Percentiles rank a stretch among this genome's conserved stretches.
Evolutionary conservation across 2,888 invertebrate genomes (phyloP).

Genomic region (Limnephilus lunatus): DNA sequence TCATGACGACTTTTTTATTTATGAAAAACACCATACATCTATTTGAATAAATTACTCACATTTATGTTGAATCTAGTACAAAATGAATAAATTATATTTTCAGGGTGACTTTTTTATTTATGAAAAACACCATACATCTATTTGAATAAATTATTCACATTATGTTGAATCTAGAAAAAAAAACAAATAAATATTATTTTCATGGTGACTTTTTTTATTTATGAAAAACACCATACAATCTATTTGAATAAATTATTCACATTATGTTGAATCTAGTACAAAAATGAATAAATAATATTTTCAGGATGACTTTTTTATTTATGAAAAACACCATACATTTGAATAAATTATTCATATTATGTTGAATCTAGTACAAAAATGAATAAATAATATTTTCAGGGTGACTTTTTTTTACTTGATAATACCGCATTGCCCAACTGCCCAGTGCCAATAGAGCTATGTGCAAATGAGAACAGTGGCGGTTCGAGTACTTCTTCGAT

Average conservation of each 20-base stretch:
- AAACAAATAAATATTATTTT: background rate
- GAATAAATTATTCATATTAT: background rate
- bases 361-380: background rate
- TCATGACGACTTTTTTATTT: background rate
- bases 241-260: no score
- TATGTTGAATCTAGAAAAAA: background rate
- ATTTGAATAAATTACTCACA: background rate
- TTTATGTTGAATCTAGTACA: background rate
- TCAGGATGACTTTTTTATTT: background rate
- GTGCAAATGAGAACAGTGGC: no score
- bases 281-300: background rate
- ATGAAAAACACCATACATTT: background rate
- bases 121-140: background rate
- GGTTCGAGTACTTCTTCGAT: no score
- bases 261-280: background rate
- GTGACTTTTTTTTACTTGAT: background rate
- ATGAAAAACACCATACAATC: background rate
- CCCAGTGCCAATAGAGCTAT: no score
- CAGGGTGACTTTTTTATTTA: background rate
- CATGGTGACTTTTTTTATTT: background rate
- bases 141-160: background rate
- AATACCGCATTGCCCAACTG: no score
- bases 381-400: background rate
- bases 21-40: background rate
- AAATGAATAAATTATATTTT: background rate